Percentiles rank a stretch among this genome's conserved stretches.
Conservation (phyloP, 2,797 vertebrate species). For the Propithecus perrieri region DNA sequence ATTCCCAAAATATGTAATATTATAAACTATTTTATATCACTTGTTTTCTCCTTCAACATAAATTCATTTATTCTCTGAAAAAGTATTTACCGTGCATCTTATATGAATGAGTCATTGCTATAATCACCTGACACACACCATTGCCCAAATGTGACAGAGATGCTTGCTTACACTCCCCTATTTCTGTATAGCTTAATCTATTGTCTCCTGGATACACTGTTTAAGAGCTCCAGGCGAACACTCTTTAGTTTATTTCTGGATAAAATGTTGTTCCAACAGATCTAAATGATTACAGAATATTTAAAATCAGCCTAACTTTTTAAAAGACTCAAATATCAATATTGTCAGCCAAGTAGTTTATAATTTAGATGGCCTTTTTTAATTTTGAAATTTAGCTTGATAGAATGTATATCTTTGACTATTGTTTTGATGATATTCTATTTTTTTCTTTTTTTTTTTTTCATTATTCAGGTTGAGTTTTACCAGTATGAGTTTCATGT, state of each 20-base stretch:
- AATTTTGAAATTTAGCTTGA: background rate
- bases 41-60: background rate
- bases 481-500: background rate
- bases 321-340: background rate
- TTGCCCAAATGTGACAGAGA: background rate
- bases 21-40: background rate
- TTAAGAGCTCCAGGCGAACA: background rate
- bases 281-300: background rate
- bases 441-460: background rate
- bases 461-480: background rate
- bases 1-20: background rate
- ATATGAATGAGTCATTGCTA: background rate
- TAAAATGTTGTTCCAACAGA: background rate
- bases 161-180: background rate
- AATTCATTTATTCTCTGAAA: background rate
- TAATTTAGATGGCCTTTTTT: background rate
- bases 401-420: background rate
- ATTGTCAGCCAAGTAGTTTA: background rate
- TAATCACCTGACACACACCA: background rate
- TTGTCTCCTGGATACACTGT: background rate
- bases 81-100: background rate
- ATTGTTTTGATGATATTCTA: too few species aligned
- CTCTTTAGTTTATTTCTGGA: background rate
- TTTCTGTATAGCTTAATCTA: background rate
- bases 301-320: background rate